Conservation (phyloP, 1,140 invertebrate species). For the Zaprionus inermis region DNA sequence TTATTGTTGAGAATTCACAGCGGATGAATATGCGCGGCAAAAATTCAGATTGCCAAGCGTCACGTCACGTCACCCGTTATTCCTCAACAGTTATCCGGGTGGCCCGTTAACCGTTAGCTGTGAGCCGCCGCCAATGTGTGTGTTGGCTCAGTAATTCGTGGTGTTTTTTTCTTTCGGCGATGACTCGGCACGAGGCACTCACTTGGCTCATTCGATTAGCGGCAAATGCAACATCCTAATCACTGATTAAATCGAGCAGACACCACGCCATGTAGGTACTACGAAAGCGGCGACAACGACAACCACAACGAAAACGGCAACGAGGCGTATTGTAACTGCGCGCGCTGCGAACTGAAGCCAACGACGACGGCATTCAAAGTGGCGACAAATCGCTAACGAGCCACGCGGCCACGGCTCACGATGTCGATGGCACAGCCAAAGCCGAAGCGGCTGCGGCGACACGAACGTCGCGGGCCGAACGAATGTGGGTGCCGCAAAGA, state of each 20-base stretch:
- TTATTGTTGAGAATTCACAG: constrained; percentile 45
- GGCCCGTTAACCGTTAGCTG: constrained; percentile 6
- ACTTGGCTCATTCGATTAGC: constrained; percentile 52
- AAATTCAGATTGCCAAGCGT: constrained; percentile 36
- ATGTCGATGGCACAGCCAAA: constrained; percentile 11
- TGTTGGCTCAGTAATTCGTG: neutral
- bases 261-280: constrained; percentile 22
- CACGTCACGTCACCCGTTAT: constrained; percentile 26
- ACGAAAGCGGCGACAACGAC: constrained; percentile 15
- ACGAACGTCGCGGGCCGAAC: constrained; percentile 13
- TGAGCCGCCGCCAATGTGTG: neutral
- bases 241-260: constrained; percentile 60
- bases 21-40: constrained; percentile 36
- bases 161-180: constrained; percentile 16
- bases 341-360: constrained; percentile 65
- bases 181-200: constrained; percentile 40
- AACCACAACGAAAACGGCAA: constrained; percentile 14
- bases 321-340: neutral
- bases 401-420: constrained; percentile 29
- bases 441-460: constrained; percentile 1
- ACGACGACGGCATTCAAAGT: constrained; percentile 77
- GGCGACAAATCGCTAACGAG: constrained; percentile 43
- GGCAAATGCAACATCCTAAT: constrained; percentile 54
- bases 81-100: constrained; percentile 10
- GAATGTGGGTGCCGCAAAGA: neutral